These are phyloP conservation scores for Morone chrysops DNA, from an alignment of 2,113 vertebrate genomes.

Conservation along the genomic window DNA sequence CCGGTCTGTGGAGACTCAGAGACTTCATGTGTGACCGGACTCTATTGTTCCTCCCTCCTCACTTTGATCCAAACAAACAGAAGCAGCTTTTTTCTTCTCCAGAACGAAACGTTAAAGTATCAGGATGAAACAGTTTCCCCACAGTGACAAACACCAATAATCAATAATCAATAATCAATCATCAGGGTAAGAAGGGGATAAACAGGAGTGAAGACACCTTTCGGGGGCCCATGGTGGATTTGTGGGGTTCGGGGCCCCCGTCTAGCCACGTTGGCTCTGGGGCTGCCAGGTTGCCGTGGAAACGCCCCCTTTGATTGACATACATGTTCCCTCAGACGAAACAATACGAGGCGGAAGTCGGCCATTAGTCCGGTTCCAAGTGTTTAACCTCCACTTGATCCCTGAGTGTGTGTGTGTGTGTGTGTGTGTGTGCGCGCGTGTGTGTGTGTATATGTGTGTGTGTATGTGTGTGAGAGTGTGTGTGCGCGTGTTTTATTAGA, in stretches of 20 bases:
- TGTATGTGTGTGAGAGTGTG: no score
- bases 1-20: slow-evolving; percentile 72
- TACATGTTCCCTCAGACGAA: slow-evolving; percentile 34
- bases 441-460: no score
- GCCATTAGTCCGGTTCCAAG: slow-evolving; percentile 49
- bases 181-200: no score
- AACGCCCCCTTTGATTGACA: slow-evolving; percentile 51
- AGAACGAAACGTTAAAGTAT: no score
- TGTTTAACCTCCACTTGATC: slow-evolving; percentile 34
- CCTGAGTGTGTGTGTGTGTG: neutral
- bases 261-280: slow-evolving; percentile 15
- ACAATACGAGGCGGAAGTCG: slow-evolving; percentile 51
- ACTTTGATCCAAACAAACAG: slow-evolving; percentile 78
- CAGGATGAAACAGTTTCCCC: no score
- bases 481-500: no score
- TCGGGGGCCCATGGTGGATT: slow-evolving; percentile 6
- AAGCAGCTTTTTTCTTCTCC: no score
- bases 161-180: no score
- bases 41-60: slow-evolving; percentile 86
- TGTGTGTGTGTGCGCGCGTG: neutral
- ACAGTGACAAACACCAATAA: no score
- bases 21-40: slow-evolving; percentile 84
- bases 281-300: slow-evolving; percentile 46
- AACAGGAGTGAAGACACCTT: slow-evolving; percentile 17
- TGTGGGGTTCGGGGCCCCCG: slow-evolving; percentile 24